Evolutionary conservation across 2,113 vertebrate genomes (phyloP).

Genomic region (Apodemus speciosus): DNA sequence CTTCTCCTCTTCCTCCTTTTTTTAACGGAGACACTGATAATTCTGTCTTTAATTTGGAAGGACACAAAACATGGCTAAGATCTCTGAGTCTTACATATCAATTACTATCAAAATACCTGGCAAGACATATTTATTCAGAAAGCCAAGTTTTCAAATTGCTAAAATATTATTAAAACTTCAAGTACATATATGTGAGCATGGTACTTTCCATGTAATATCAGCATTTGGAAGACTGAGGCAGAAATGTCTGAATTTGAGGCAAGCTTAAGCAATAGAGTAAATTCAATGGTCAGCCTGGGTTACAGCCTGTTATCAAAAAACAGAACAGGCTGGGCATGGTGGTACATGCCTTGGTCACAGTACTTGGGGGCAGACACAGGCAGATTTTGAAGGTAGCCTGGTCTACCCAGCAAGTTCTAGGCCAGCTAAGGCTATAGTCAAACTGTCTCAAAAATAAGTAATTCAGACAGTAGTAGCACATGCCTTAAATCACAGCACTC

Average conservation of each 20-base stretch:
- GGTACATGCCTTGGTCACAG: neutral
- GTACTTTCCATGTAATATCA: neutral
- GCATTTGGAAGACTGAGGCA: neutral
- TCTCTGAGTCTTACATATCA: neutral
- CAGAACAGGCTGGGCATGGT: neutral
- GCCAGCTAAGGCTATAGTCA: neutral
- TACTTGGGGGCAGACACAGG: neutral
- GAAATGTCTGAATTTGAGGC: neutral
- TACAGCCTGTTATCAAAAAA: neutral
- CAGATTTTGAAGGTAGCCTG: neutral
- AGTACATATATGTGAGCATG: too few relatives aligned
- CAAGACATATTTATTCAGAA: constrained; percentile 32
- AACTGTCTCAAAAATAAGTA: neutral
- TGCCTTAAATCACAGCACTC: too few relatives aligned
- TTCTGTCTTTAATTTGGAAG: constrained; percentile 48
- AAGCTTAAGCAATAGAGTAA: neutral
- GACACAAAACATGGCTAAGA: constrained; percentile 5
- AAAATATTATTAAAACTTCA: constrained; percentile 49
- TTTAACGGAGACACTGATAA: constrained; percentile 45
- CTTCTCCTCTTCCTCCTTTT: neutral
- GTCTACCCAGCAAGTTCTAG: neutral
- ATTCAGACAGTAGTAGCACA: neutral
- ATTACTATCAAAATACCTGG: constrained; percentile 36
- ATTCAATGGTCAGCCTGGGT: neutral
- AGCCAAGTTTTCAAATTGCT: constrained; percentile 50